Conservation (phyloP, 2,888 invertebrate genomes). For the Thecocarcelia acutangulata region DNA sequence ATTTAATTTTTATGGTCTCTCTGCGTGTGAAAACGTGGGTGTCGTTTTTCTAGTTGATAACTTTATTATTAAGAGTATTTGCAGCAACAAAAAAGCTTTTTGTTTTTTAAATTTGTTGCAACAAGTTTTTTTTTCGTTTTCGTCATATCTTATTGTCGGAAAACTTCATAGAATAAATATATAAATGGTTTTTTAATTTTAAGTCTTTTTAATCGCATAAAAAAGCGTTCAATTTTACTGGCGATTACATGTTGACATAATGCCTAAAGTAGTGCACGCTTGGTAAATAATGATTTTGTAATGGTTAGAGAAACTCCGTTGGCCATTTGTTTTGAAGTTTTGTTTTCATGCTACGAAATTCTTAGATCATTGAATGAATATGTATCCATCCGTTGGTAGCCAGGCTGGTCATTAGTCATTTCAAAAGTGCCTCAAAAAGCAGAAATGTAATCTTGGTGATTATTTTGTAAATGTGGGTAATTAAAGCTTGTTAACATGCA, state of each 20-base stretch:
- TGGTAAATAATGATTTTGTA: constrained; percentile 51
- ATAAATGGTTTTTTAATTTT: constrained; percentile 7
- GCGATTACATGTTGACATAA: constrained; percentile 66
- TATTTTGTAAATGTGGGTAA: constrained; percentile 1
- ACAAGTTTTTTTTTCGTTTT: not conserved
- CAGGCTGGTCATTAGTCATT: constrained; percentile 32
- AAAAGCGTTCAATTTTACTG: constrained; percentile 57
- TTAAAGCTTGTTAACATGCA: not conserved
- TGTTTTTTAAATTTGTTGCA: constrained; percentile 23
- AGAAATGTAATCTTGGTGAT: not conserved
- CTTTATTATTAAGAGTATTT: constrained; percentile 40
- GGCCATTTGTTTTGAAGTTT: constrained; percentile 20
- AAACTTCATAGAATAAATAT: constrained; percentile 49
- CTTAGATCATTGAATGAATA: constrained; percentile 3
- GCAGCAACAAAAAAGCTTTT: constrained; percentile 29
- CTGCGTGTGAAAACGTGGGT: constrained; percentile 41
- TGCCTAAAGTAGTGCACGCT: constrained; percentile 64
- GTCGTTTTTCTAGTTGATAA: constrained; percentile 51
- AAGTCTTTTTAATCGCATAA: constrained; percentile 23
- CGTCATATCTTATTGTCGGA: constrained; percentile 38
- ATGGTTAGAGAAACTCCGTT: constrained; percentile 22
- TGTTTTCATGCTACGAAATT: constrained; percentile 7
- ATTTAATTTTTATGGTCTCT: not conserved
- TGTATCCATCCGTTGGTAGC: not conserved
- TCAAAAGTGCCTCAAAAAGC: constrained; percentile 13